Conservation (phyloP, 1,140 invertebrate species). For the Ericerus pela region DNA sequence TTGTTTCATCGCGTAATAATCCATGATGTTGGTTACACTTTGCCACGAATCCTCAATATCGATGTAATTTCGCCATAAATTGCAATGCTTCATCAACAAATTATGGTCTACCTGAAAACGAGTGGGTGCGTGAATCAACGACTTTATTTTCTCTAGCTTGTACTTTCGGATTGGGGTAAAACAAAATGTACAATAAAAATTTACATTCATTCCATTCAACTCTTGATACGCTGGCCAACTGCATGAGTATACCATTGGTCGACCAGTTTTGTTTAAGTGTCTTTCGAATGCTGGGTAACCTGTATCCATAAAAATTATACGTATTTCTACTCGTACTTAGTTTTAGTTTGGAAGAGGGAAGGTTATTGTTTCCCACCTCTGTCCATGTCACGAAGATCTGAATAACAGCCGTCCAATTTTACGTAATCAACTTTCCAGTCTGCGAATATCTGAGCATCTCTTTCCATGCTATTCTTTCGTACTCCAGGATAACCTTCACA, state of each 20-base stretch:
- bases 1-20: constrained; percentile 64
- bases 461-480: constrained; percentile 64
- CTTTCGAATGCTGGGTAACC: constrained; percentile 59
- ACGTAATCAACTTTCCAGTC: constrained; percentile 94
- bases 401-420: constrained; percentile 90
- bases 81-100: constrained; percentile 52
- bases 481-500: constrained; percentile 91
- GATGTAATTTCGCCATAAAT: constrained; percentile 75
- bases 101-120: constrained; percentile 52
- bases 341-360: too few relatives aligned
- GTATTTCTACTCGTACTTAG: too few relatives aligned
- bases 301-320: too few relatives aligned
- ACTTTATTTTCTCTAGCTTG: too few relatives aligned
- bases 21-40: constrained; percentile 52
- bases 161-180: too few relatives aligned
- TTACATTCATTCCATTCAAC: constrained; percentile 33
- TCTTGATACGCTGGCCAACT: constrained; percentile 74
- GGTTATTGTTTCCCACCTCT: constrained; percentile 16
- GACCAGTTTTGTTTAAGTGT: constrained; percentile 57
- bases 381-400: constrained; percentile 34
- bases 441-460: constrained; percentile 83
- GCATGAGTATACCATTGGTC: constrained; percentile 75
- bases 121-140: too few relatives aligned
- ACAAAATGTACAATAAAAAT: too few relatives aligned
- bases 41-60: constrained; percentile 72